Conservation (phyloP, 2,797 vertebrate species). For the Pogoniulus pusillus region DNA sequence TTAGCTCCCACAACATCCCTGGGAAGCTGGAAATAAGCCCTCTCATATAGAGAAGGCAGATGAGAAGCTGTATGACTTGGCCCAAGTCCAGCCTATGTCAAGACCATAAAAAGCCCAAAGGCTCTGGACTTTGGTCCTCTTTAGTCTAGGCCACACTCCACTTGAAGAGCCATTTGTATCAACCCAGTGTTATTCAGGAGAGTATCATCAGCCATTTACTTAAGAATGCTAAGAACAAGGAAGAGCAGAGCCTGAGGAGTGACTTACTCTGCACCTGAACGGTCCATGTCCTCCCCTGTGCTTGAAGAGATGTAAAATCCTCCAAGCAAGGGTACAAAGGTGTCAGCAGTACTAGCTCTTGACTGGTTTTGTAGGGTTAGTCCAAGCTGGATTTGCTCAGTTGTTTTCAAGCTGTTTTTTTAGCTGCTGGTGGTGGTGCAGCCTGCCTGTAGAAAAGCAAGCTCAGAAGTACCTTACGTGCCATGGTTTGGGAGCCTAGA, state of each 20-base stretch:
- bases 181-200: not conserved
- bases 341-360: not conserved
- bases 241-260: not conserved
- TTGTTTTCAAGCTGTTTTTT: not conserved
- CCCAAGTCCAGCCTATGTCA: not conserved
- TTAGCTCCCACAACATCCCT: not conserved
- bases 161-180: not conserved
- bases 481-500: not conserved
- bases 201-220: not conserved
- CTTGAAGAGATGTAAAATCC: not conserved
- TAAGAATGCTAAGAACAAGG: not conserved
- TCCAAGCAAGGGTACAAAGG: not conserved
- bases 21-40: not conserved
- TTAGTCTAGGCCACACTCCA: not conserved
- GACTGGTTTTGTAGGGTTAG: not conserved
- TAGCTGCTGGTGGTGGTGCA: not conserved
- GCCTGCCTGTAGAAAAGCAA: not conserved
- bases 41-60: not conserved
- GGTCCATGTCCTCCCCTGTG: not conserved
- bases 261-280: not conserved
- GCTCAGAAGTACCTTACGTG: constrained; percentile 15
- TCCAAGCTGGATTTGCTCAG: not conserved
- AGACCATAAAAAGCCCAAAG: not conserved
- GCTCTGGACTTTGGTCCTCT: not conserved
- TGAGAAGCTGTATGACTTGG: not conserved